Base-by-base conservation (phyloP, 2,888 invertebrate species). In the Euphydryas editha region DNA sequence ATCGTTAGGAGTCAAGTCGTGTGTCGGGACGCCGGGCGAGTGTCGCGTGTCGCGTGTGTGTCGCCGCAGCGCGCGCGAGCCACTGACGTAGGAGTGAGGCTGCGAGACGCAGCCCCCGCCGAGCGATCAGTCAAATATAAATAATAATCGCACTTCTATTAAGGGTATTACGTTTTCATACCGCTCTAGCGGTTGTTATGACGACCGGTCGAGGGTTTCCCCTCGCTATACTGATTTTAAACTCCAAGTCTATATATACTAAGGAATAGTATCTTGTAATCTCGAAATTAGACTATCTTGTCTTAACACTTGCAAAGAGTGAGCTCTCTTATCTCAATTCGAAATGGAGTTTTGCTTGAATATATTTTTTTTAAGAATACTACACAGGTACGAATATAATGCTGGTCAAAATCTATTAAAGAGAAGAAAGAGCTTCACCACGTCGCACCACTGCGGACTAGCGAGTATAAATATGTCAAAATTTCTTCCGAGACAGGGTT, bases 71-170 rank as follows among this genome's bases (percentile, higher is more conserved):
- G 57, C 61, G 60, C 61, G 61, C 47, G 21, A 13, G 4, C 54
- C 64, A 60, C 65, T 60, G 65, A 59, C 64, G 64, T 44, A 51
- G 47, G 63, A 51, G 44, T 11, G 20, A n/a, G 39, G 54, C 49
- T 15, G 64, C 18, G 24, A 44, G 21, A 10, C 30, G 15, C 65
- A 17, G 49, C 21, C 30, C n/a, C 15, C 30, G 49, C 47, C 17
- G 42, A 44, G 37, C 13, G 20, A 11, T 54, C 30, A n/a, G 8
- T 17, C 10, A 42, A 17, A 54, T 13, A 17, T 42, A 54, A 61
- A 61, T 61, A 18, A 60, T 51, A 8, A 24, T n/a, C 15, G 42
- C n/a, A n/a, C n/a, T n/a, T n/a, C n/a, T n/a, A 39, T 44, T 36
- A 30, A 18, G 7, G 10, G 36, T 54, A 30, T 36, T 30, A 54